Percentiles rank a stretch among this genome's conserved stretches.
Evolutionary conservation across 37 sponge, comb jelly and placozoan genomes (phyloP).

Genomic region (Tethya wilhelma): DNA sequence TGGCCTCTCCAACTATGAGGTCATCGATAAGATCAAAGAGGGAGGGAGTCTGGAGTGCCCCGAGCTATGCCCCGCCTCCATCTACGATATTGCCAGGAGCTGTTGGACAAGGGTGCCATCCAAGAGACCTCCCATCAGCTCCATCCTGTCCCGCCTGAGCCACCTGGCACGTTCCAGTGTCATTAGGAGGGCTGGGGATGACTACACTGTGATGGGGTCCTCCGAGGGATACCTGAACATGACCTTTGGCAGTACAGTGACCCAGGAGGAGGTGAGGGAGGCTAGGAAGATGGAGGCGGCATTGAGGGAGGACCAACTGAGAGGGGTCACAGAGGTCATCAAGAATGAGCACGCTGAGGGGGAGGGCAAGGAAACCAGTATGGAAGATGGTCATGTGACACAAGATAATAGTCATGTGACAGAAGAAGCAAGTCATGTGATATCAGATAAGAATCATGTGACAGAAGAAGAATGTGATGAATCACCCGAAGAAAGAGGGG

Average conservation of each 20-base stretch:
- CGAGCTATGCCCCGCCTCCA: constrained; percentile 35
- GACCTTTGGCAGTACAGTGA: constrained; percentile 4
- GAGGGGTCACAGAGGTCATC: background rate
- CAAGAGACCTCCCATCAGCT: constrained; percentile 12
- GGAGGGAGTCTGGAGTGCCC: constrained; percentile 32
- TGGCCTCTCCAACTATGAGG: constrained; percentile 62
- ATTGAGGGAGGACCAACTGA: no score
- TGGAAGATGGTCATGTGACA: no score
- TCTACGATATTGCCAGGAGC: constrained; percentile 58
- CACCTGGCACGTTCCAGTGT: background rate
- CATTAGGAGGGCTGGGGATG: background rate
- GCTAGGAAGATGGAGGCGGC: background rate
- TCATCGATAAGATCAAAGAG: constrained; percentile 43
- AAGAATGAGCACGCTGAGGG: background rate
- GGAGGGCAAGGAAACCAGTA: background rate
- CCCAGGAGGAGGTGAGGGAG: constrained; percentile 16
- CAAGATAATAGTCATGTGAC: no score
- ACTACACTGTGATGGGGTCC: background rate
- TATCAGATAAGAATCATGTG: background rate
- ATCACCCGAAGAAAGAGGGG: no score
- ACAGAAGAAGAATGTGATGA: background rate
- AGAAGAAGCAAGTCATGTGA: background rate
- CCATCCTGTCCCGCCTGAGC: background rate
- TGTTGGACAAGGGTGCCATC: constrained; percentile 50
- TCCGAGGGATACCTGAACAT: constrained; percentile 13